These are phyloP conservation scores for Ophion ventricosus DNA, from an alignment of 2,888 invertebrate species.

Conservation along the genomic window DNA sequence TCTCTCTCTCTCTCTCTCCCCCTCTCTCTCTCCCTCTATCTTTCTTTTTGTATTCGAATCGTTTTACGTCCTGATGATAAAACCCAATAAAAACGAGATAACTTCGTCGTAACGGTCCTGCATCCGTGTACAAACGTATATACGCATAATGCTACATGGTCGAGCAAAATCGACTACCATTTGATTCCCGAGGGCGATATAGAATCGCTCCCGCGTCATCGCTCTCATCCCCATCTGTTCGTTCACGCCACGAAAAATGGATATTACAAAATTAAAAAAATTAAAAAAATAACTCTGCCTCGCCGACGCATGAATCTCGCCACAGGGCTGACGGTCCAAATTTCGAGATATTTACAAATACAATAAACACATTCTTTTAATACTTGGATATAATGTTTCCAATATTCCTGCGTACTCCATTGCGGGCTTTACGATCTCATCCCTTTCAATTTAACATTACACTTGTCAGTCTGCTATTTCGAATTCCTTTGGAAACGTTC, in stretches of 20 bases:
- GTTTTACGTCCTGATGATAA: conserved; percentile 30
- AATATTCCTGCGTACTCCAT: too few relatives aligned
- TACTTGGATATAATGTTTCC: too few relatives aligned
- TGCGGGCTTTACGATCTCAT: too few relatives aligned
- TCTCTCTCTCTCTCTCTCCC: too few relatives aligned
- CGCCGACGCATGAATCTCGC: too few relatives aligned
- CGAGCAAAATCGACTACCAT: conserved; percentile 23
- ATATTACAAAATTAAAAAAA: conserved; percentile 24
- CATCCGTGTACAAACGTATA: background rate
- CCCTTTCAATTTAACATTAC: too few relatives aligned
- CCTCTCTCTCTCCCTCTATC: too few relatives aligned
- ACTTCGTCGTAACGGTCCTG: conserved; percentile 37
- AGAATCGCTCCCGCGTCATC: background rate
- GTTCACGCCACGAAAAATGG: conserved; percentile 24
- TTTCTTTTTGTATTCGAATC: background rate
- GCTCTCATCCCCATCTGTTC: background rate
- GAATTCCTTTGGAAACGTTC: background rate
- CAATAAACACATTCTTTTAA: too few relatives aligned
- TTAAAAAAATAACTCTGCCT: too few relatives aligned
- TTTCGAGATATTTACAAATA: too few relatives aligned
- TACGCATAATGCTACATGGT: background rate
- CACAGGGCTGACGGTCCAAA: too few relatives aligned
- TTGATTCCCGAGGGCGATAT: conserved; percentile 38
- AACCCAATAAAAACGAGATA: conserved; percentile 55
- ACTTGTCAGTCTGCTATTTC: background rate